These are phyloP conservation scores for Trematocara nigrifrons DNA, from an alignment of 2,113 vertebrate genomes.

Conservation along the genomic window DNA sequence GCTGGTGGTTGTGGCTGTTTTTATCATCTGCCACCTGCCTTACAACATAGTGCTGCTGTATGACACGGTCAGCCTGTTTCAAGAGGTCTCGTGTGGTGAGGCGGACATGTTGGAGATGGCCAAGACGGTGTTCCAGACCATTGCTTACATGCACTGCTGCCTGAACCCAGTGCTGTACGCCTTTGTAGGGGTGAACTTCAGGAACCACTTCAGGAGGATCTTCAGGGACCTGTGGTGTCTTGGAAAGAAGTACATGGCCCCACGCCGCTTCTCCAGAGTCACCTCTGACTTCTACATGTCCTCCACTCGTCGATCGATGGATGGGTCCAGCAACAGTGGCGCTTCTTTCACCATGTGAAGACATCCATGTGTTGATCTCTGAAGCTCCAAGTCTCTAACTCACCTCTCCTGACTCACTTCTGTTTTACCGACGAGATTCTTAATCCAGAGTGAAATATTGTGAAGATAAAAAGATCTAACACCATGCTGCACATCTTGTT, in stretches of 20 bases:
- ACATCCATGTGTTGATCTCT: not conserved
- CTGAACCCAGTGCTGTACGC: constrained; percentile 91
- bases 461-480: not conserved
- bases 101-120: constrained; percentile 28
- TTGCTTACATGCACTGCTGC: constrained; percentile 90
- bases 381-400: not conserved
- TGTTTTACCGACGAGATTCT: not conserved
- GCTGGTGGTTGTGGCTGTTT: constrained; percentile 79
- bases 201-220: constrained; percentile 83
- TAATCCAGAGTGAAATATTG: not conserved
- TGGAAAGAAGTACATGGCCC: constrained; percentile 54
- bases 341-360: constrained; percentile 82
- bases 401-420: not conserved
- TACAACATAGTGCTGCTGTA: constrained; percentile 78
- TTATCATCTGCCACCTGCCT: constrained; percentile 83
- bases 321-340: constrained; percentile 63
- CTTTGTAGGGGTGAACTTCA: constrained; percentile 86
- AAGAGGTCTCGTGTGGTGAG: not conserved
- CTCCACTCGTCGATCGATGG: constrained; percentile 70
- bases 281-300: constrained; percentile 72
- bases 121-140: constrained; percentile 61
- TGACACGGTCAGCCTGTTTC: constrained; percentile 54
- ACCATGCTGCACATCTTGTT: not conserved
- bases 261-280: constrained; percentile 55
- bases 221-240: constrained; percentile 76